Conservation (phyloP, 2,797 vertebrate genomes). For the Artibeus lituratus region DNA sequence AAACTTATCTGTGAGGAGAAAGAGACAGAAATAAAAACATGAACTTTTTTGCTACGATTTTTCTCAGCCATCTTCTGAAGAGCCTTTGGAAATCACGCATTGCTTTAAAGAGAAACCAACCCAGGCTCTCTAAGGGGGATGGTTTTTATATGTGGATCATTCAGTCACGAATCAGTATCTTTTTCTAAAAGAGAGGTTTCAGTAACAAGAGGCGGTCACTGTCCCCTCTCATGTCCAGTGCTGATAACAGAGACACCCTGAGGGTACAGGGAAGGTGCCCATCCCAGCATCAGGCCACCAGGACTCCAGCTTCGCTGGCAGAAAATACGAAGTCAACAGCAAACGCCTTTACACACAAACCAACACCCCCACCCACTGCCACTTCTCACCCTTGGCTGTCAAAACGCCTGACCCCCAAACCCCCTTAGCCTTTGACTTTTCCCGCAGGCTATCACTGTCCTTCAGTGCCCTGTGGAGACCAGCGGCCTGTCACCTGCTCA, state of each 20-base stretch:
- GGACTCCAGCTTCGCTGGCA: neutral
- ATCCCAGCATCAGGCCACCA: fast-evolving
- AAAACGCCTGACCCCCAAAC: fast-evolving
- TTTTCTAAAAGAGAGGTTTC: neutral
- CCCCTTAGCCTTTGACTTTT: too few relatives aligned
- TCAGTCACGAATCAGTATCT: neutral
- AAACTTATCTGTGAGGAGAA: conserved; percentile 50
- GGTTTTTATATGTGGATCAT: neutral
- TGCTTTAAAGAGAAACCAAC: conserved; percentile 28
- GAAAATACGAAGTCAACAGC: neutral
- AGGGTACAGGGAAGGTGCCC: neutral
- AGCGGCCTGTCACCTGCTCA: neutral
- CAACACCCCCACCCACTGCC: neutral
- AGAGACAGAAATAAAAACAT: conserved; percentile 61
- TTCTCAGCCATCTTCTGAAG: conserved; percentile 37
- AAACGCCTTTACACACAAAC: neutral
- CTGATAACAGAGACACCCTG: neutral
- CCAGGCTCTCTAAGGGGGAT: neutral
- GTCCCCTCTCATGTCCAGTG: neutral
- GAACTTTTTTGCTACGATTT: neutral
- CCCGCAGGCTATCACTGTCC: fast-evolving
- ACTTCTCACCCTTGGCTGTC: neutral
- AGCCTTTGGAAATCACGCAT: neutral
- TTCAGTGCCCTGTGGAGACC: neutral
- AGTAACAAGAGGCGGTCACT: neutral